These are phyloP conservation scores for Oryzias curvinotus DNA, from an alignment of 2,113 vertebrate species.

Conservation along the genomic window DNA sequence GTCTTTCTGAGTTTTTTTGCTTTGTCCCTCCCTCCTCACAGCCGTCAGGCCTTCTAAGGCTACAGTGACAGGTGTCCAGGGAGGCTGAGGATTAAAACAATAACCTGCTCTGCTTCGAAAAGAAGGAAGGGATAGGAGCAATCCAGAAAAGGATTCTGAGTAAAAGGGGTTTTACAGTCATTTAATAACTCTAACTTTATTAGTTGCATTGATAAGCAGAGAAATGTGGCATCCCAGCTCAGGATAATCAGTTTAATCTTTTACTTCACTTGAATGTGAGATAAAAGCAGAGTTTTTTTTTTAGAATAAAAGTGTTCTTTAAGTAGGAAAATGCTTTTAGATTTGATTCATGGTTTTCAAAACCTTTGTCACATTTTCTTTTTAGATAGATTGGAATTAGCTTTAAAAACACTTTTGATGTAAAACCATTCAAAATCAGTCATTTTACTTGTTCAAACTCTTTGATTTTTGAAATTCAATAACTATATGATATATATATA, in stretches of 20 bases:
- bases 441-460: neutral
- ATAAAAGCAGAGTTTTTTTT: too few relatives aligned
- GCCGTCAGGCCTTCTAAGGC: conserved; percentile 67
- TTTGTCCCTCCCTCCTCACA: neutral
- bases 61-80: conserved; percentile 69
- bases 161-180: conserved; percentile 46
- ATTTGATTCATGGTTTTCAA: too few relatives aligned
- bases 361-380: too few relatives aligned
- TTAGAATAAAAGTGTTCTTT: too few relatives aligned
- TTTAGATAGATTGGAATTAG: too few relatives aligned
- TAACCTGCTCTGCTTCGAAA: conserved; percentile 26
- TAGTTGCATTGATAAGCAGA: neutral
- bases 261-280: too few relatives aligned
- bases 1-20: conserved; percentile 16
- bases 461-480: neutral
- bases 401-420: too few relatives aligned
- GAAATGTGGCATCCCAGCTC: too few relatives aligned
- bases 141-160: conserved; percentile 34
- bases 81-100: conserved; percentile 70
- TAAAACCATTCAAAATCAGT: neutral
- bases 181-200: conserved; percentile 24
- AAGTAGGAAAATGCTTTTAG: too few relatives aligned
- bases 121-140: conserved; percentile 39
- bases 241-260: too few relatives aligned
- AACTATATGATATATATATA: too few relatives aligned